These are phyloP conservation scores for Drosophila yakuba DNA, from an alignment of 1,140 invertebrate species.

Conservation along the genomic window DNA sequence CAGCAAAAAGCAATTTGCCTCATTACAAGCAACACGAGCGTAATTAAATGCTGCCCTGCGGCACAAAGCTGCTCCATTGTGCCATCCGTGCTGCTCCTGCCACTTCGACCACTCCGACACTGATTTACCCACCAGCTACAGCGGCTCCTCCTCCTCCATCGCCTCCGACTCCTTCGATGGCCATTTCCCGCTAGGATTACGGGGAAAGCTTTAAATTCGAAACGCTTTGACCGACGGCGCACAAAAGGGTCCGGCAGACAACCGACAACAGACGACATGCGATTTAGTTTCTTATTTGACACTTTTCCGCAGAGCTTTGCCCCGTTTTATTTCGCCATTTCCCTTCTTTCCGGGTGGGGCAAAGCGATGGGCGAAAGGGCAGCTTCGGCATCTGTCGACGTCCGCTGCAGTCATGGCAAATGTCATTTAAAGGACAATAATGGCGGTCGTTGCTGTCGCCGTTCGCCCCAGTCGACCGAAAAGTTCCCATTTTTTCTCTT, in stretches of 20 bases:
- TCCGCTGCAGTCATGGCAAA: slow-evolving; percentile 70
- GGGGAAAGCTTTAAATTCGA: slow-evolving; percentile 52
- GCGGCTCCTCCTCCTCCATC: neutral
- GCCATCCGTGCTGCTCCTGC: slow-evolving; percentile 9
- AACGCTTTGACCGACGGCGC: slow-evolving; percentile 37
- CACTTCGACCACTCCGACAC: slow-evolving; percentile 48
- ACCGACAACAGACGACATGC: slow-evolving; percentile 72
- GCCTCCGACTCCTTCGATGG: neutral
- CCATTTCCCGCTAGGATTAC: slow-evolving; percentile 8
- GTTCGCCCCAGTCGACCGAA: slow-evolving; percentile 20
- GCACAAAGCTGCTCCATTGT: slow-evolving; percentile 22
- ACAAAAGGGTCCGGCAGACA: slow-evolving; percentile 39
- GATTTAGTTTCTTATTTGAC: slow-evolving; percentile 83
- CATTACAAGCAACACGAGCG: slow-evolving; percentile 78
- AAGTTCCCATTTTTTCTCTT: slow-evolving; percentile 28
- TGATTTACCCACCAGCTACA: slow-evolving; percentile 28
- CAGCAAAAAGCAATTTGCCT: slow-evolving; percentile 82
- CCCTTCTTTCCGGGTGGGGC: slow-evolving; percentile 7
- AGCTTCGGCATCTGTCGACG: slow-evolving; percentile 52
- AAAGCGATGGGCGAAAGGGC: slow-evolving; percentile 5
- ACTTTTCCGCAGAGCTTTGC: slow-evolving; percentile 68
- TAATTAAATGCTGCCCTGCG: slow-evolving; percentile 75
- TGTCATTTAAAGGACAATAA: slow-evolving; percentile 82
- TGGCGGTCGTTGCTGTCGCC: slow-evolving; percentile 45
- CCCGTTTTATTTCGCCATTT: slow-evolving; percentile 40